Evolutionary conservation across 2,113 vertebrate species (phyloP).

Genomic region (Planiliza haematocheilus): DNA sequence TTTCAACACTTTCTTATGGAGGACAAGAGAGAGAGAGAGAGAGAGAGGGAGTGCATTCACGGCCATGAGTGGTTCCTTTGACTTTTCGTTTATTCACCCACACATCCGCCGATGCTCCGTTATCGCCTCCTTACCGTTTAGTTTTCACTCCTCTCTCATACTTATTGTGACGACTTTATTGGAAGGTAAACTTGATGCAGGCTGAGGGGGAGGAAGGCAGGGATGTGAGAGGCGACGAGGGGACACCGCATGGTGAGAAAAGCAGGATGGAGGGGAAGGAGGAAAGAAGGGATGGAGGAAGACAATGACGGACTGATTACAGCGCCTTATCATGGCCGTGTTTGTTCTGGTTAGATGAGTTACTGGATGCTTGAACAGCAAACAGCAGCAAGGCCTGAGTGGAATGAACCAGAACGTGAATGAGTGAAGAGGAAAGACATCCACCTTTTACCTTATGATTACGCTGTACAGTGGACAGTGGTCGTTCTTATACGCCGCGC

Average conservation of each 20-base stretch:
- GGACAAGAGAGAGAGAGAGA: not conserved
- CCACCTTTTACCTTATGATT: conserved; percentile 12
- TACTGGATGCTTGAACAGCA: conserved; percentile 59
- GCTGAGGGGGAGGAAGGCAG: conserved; percentile 4
- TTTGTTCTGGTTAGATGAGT: conserved; percentile 64
- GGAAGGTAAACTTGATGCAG: conserved; percentile 40
- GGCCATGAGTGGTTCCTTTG: conserved; percentile 50
- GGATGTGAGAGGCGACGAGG: conserved; percentile 9
- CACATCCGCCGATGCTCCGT: conserved; percentile 27
- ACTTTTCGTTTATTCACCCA: conserved; percentile 62
- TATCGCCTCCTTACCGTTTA: conserved; percentile 23
- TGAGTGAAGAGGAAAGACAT: not conserved
- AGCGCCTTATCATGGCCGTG: conserved; percentile 48
- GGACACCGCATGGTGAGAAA: conserved; percentile 33
- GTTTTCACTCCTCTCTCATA: conserved; percentile 38
- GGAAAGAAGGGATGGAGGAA: conserved; percentile 18
- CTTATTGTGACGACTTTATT: conserved; percentile 38
- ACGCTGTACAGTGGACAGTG: not conserved
- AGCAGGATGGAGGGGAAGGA: not conserved
- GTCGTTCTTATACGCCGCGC: not conserved
- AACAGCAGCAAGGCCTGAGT: conserved; percentile 22
- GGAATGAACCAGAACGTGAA: conserved; percentile 32
- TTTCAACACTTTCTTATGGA: conserved; percentile 54
- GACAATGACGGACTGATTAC: conserved; percentile 64
- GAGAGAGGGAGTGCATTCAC: conserved; percentile 27